Evolutionary conservation across 2,113 vertebrate genomes (phyloP).

Genomic region (Lepus americanus): DNA sequence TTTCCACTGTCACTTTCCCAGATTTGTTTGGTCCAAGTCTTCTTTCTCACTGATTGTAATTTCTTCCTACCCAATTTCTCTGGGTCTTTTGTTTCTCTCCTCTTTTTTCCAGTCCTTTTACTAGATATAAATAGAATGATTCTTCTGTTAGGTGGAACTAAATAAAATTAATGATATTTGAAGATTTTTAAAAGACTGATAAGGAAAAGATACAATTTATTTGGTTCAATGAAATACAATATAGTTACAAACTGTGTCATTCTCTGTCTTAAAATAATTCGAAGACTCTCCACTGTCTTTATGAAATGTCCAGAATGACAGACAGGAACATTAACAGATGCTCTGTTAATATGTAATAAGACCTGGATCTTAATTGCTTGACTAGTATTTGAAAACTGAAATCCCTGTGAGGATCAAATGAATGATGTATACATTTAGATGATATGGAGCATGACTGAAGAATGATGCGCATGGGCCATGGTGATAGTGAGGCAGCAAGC

Average conservation of each 20-base stretch:
- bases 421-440: neutral
- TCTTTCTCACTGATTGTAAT: neutral
- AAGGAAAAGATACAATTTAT: neutral
- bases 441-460: neutral
- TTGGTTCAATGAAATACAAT: neutral
- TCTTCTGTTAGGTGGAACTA: neutral
- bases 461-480: accelerated
- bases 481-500: neutral
- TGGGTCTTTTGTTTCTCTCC: neutral
- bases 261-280: neutral
- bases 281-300: neutral
- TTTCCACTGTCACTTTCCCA: neutral
- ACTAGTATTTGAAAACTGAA: neutral
- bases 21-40: neutral
- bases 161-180: conserved; percentile 26
- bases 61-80: neutral
- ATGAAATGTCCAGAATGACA: neutral
- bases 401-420: neutral
- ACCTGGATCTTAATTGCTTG: neutral
- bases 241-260: neutral
- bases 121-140: neutral
- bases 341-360: neutral
- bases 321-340: neutral
- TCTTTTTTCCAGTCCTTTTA: conserved; percentile 9
- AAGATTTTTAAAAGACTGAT: neutral